A percentile compares a stretch with the other conserved stretches of the same genome.
Conservation (phyloP, 2,888 invertebrate species). For the Papilio protenor region DNA sequence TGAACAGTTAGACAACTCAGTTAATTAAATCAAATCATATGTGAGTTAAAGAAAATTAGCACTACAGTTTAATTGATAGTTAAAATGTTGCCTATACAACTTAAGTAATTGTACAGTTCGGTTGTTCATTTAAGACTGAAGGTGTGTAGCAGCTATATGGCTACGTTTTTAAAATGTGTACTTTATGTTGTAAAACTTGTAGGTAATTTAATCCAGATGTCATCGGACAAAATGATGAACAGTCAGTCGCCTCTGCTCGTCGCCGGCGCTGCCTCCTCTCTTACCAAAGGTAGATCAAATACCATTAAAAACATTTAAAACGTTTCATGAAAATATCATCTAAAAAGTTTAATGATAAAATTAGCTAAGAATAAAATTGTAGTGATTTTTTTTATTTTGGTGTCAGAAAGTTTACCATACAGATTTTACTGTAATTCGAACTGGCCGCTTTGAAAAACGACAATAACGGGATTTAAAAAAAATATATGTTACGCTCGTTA, state of each 20-base stretch:
- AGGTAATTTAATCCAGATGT: slow-evolving; percentile 73
- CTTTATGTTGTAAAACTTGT: slow-evolving; percentile 42
- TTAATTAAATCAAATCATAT: too few species aligned
- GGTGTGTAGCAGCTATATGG: too few species aligned
- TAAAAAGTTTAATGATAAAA: not conserved
- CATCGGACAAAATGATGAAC: slow-evolving; percentile 59
- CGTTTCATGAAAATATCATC: not conserved
- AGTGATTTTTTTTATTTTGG: not conserved
- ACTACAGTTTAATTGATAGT: too few species aligned
- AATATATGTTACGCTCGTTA: not conserved
- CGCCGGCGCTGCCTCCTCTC: slow-evolving; percentile 51
- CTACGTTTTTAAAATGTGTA: not conserved
- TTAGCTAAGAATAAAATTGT: not conserved
- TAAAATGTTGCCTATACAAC: too few species aligned
- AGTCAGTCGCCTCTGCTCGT: slow-evolving; percentile 62
- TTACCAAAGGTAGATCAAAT: slow-evolving; percentile 56
- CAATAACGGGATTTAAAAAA: not conserved
- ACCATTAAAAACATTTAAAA: not conserved
- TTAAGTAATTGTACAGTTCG: too few species aligned
- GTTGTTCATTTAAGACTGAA: too few species aligned
- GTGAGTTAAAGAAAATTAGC: too few species aligned
- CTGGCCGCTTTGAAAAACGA: not conserved
- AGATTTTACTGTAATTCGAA: not conserved
- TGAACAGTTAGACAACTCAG: too few species aligned
- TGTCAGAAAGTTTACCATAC: not conserved